Evolutionary conservation across 2,113 vertebrate genomes (phyloP).

Genomic region (Dipodomys stephensi): DNA sequence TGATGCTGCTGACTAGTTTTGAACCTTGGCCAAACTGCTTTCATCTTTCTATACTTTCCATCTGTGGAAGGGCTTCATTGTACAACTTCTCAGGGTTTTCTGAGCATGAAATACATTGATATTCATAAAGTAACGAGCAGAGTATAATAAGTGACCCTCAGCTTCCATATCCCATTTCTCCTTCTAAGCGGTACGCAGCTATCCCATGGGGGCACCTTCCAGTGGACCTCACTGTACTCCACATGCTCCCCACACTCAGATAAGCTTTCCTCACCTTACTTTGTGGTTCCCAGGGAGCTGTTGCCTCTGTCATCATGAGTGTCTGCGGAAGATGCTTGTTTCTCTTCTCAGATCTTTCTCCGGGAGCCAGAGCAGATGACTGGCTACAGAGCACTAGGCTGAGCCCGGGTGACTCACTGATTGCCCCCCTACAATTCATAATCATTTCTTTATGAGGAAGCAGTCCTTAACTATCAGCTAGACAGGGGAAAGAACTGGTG

Average conservation of each 20-base stretch:
- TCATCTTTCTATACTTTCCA: background rate
- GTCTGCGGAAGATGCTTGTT: slow-evolving; percentile 13
- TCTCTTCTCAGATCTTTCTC: background rate
- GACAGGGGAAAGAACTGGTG: background rate
- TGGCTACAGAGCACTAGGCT: background rate
- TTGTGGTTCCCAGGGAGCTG: background rate
- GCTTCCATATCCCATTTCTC: background rate
- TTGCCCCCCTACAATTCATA: background rate
- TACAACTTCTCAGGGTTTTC: background rate
- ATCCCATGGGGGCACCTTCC: background rate
- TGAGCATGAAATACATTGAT: background rate
- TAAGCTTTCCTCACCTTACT: background rate
- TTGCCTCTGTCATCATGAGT: background rate
- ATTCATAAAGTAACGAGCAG: background rate
- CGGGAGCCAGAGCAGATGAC: background rate
- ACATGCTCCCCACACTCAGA: background rate
- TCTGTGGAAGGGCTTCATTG: background rate
- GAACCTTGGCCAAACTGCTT: background rate
- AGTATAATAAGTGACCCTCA: background rate
- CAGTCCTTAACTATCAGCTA: background rate
- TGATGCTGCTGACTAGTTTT: background rate
- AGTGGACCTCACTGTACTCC: background rate
- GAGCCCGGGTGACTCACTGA: background rate
- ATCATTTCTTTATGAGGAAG: background rate
- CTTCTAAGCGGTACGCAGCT: background rate